phyloP scores from a whole-genome alignment of 92 coral and sea anemone species.

The Actinostola sp. region DNA sequence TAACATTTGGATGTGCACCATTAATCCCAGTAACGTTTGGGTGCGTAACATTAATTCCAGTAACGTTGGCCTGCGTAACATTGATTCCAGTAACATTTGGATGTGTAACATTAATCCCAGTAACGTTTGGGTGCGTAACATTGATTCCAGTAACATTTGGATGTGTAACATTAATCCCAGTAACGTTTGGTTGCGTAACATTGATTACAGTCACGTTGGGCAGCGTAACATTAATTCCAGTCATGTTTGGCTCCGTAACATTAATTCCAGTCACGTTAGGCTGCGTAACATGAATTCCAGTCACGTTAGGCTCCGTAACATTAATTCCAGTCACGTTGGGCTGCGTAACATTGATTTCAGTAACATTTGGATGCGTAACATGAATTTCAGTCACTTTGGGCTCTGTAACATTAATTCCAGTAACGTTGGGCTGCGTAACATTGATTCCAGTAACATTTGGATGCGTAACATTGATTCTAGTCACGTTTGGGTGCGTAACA shows the following conservation, averaged over 20 bases:
- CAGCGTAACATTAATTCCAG: constrained; percentile 10
- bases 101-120: constrained; percentile 15
- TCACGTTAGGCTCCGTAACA: not conserved
- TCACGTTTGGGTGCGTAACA: constrained; percentile 3
- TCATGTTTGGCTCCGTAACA: constrained; percentile 30
- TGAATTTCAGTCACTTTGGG: constrained; percentile 10
- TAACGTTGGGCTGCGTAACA: not conserved
- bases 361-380: not conserved
- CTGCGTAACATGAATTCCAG: constrained; percentile 8
- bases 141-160: constrained; percentile 12
- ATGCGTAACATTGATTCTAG: constrained; percentile 17
- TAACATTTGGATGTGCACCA: not conserved
- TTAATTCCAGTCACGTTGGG: not conserved
- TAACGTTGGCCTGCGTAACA: constrained; percentile 11
- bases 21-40: constrained; percentile 20
- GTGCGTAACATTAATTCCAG: constrained; percentile 1
- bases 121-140: constrained; percentile 6
- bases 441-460: not conserved
- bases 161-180: constrained; percentile 5
- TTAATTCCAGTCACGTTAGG: constrained; percentile 16
- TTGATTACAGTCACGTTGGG: constrained; percentile 7
- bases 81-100: constrained; percentile 2
- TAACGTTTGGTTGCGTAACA: not conserved
- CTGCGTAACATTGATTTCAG: not conserved
- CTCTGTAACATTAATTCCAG: constrained; percentile 1